Evolutionary conservation across 1,140 invertebrate genomes (phyloP), one percentile per base, ranked within the genome.

Genomic region (Helicoverpa armigera): DNA sequence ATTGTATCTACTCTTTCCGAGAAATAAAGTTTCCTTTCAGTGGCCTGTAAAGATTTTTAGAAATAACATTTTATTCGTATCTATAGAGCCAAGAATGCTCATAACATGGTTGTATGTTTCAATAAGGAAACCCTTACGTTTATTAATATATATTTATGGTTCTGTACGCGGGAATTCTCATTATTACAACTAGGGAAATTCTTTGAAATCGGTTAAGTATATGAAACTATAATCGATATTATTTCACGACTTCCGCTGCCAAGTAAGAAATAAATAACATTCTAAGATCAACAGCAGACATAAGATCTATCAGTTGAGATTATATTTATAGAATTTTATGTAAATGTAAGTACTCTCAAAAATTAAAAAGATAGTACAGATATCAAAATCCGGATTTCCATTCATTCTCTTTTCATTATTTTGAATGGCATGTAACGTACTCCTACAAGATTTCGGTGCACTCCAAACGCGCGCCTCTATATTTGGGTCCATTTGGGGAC

Each of bases 401-500:
- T 65, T 31, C 5, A 18, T 50, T 67, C n/a, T 18, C 7, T 23
- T 23, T 43, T 9, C 3, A 43, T 43, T 43, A 43, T 43, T 43
- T 43, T 43, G 3, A 43, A 43, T 43, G 5, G 35, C 35, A 43
- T 4, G 2, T 14, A 65, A 35, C 29, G 16, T 16, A 23, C 23
- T 23, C 23, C 1, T 23, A 23, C 4, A 10, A 11, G 56, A 10
- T 14, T 18, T 18, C 18, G 2, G 11, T 69, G 43, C 65, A 69
- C 14, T 10, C 16, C 35, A 50, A 61, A 56, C 53, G 43, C 31
- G 53, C 61, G 12, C n/a, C 53, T 23, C 35, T 43, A 54, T 75
- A 78, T 81, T 81, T 77, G 75, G 81, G 65, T 14, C 50, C 72
- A 58, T 81, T 77, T 82, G 80, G 73, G 83, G 78, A 83, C 85